Evolutionary conservation across 1,140 invertebrate genomes (phyloP).

Genomic region (Patella vulgata): DNA sequence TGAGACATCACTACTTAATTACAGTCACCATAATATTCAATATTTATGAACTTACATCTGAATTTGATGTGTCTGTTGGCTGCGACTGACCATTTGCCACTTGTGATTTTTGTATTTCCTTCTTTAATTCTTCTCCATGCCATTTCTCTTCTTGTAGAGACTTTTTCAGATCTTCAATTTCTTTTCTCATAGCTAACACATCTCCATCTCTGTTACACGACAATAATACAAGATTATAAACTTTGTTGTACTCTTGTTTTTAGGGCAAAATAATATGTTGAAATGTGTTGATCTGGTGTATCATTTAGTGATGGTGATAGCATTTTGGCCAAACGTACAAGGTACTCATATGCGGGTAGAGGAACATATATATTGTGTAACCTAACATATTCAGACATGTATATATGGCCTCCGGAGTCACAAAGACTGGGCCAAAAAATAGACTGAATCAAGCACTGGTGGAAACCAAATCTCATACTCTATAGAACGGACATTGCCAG

Average conservation of each 20-base stretch:
- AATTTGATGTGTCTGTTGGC: constrained; percentile 15
- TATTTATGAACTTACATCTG: too few species aligned
- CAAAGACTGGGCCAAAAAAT: too few species aligned
- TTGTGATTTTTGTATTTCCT: constrained; percentile 47
- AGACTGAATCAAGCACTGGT: too few species aligned
- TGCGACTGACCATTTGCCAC: constrained; percentile 9
- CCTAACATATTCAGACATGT: too few species aligned
- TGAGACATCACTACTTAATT: too few species aligned
- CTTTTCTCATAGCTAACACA: constrained; percentile 50
- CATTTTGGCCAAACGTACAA: too few species aligned
- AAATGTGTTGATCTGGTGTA: neutral
- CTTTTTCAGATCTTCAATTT: constrained; percentile 53
- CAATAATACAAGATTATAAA: neutral
- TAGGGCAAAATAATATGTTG: neutral
- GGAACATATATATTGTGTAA: too few species aligned
- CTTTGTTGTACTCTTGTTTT: neutral
- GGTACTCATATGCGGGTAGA: too few species aligned
- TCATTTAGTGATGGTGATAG: neutral
- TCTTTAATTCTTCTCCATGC: constrained; percentile 57
- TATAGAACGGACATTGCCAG: too few species aligned
- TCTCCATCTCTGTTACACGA: constrained; percentile 35
- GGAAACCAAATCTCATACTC: too few species aligned
- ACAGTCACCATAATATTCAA: too few species aligned
- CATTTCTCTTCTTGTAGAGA: constrained; percentile 54
- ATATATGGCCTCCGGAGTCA: too few species aligned